Percentiles rank a stretch among this genome's conserved stretches.
phyloP scores from a whole-genome alignment of 2,888 invertebrate species.

The Sepioteuthis lessoniana region DNA sequence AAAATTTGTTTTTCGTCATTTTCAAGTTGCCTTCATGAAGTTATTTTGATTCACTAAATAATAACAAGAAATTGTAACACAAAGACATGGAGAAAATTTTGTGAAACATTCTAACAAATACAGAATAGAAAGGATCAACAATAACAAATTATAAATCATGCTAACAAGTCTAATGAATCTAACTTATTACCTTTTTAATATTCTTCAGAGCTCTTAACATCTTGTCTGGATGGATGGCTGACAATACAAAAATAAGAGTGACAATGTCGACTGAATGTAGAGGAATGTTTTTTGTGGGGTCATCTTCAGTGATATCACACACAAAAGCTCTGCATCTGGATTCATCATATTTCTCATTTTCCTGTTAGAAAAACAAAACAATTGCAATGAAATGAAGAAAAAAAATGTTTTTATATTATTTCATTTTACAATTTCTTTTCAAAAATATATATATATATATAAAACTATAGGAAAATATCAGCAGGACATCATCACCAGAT shows the following conservation, averaged over 20 bases:
- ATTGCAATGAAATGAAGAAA: neutral
- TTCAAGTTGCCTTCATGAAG: too few species aligned
- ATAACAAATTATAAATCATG: too few species aligned
- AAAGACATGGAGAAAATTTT: neutral
- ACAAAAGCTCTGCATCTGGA: slow-evolving; percentile 85
- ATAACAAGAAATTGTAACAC: too few species aligned
- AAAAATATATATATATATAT: too few species aligned
- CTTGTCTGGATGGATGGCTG: slow-evolving; percentile 91
- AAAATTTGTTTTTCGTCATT: too few species aligned
- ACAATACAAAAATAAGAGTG: slow-evolving; percentile 94
- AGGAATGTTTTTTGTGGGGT: slow-evolving; percentile 79
- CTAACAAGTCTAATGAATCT: too few species aligned
- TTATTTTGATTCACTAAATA: too few species aligned
- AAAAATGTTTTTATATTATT: too few species aligned
- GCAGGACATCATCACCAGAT: too few species aligned
- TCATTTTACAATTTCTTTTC: too few species aligned
- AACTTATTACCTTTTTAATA: slow-evolving; percentile 78
- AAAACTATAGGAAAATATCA: too few species aligned
- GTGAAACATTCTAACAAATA: neutral
- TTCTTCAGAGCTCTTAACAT: slow-evolving; percentile 80
- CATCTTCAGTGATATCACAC: slow-evolving; percentile 85
- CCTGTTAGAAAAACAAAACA: slow-evolving; percentile 61
- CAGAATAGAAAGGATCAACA: too few species aligned
- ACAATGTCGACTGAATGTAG: slow-evolving; percentile 82
- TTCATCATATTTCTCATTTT: slow-evolving; percentile 80